A percentile compares a stretch with the other conserved stretches of the same genome.
These are phyloP conservation scores for Hypomecis atomaria DNA, from an alignment of 2,888 invertebrate genomes.

Conservation along the genomic window DNA sequence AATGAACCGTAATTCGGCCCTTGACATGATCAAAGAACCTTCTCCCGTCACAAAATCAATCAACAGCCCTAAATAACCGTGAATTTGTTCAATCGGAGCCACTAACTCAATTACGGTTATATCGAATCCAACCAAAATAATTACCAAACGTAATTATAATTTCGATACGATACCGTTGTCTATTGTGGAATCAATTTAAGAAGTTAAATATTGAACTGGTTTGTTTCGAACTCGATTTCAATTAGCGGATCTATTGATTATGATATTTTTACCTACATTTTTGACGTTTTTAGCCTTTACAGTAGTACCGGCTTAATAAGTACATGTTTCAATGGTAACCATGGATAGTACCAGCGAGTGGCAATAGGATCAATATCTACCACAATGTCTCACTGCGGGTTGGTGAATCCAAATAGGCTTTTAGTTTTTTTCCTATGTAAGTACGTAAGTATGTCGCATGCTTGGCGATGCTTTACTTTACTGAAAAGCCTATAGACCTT, in stretches of 20 bases:
- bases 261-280: no score
- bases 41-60: slow-evolving; percentile 48
- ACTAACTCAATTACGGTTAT: slow-evolving; percentile 66
- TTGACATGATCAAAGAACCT: slow-evolving; percentile 26
- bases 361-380: no score
- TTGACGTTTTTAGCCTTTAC: no score
- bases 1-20: slow-evolving; percentile 18
- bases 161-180: slow-evolving; percentile 70
- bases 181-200: slow-evolving; percentile 46
- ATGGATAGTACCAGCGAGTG: no score
- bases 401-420: no score
- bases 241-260: not conserved
- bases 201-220: slow-evolving; percentile 10
- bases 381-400: no score
- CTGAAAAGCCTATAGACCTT: no score
- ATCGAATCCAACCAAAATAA: slow-evolving; percentile 72
- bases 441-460: no score
- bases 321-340: no score
- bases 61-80: slow-evolving; percentile 59
- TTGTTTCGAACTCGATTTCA: not conserved
- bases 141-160: slow-evolving; percentile 77
- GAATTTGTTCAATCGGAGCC: slow-evolving; percentile 60
- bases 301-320: no score
- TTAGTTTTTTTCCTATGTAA: no score
- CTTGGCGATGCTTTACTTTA: no score